phyloP scores from a whole-genome alignment of 2,888 invertebrate species.

The Spodoptera picta region DNA sequence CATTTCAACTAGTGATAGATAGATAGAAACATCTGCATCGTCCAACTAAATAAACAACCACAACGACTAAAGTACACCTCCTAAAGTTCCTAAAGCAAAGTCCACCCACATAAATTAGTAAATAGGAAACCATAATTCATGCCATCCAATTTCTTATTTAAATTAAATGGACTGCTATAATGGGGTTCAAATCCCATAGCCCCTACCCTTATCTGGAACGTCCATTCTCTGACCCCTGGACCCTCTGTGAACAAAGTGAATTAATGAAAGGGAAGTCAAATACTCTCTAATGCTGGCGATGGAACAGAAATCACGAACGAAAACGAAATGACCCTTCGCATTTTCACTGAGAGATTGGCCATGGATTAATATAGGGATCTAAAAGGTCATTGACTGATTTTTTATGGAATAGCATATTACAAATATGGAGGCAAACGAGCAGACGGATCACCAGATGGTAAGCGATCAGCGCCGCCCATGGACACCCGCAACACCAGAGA shows the following conservation, averaged over 20 bases:
- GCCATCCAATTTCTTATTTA: conserved; percentile 68
- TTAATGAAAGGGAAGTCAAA: conserved; percentile 53
- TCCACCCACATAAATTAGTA: conserved; percentile 22
- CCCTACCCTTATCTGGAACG: conserved; percentile 58
- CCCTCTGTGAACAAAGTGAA: conserved; percentile 43
- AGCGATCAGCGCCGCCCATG: too few species aligned
- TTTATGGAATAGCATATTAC: too few species aligned
- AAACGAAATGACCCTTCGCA: conserved; percentile 46
- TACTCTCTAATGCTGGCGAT: conserved; percentile 60
- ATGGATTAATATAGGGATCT: conserved; percentile 23
- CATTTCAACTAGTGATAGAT: too few species aligned
- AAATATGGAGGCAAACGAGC: too few species aligned
- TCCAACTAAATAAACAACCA: not conserved
- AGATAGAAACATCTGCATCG: too few species aligned
- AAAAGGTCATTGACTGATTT: conserved; percentile 40
- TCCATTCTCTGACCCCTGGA: conserved; percentile 49
- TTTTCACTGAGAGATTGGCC: conserved; percentile 22
- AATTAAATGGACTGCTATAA: conserved; percentile 65
- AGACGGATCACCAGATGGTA: too few species aligned
- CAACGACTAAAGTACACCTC: not conserved
- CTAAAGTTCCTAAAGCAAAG: too few species aligned
- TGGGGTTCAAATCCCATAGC: conserved; percentile 52
- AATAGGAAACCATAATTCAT: conserved; percentile 32
- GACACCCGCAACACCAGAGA: too few species aligned
- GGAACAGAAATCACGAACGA: conserved; percentile 66